Percentiles rank a stretch among this genome's conserved stretches.
These are phyloP conservation scores for Anolis carolinensis DNA, from an alignment of 2,113 vertebrate species.

Conservation along the genomic window DNA sequence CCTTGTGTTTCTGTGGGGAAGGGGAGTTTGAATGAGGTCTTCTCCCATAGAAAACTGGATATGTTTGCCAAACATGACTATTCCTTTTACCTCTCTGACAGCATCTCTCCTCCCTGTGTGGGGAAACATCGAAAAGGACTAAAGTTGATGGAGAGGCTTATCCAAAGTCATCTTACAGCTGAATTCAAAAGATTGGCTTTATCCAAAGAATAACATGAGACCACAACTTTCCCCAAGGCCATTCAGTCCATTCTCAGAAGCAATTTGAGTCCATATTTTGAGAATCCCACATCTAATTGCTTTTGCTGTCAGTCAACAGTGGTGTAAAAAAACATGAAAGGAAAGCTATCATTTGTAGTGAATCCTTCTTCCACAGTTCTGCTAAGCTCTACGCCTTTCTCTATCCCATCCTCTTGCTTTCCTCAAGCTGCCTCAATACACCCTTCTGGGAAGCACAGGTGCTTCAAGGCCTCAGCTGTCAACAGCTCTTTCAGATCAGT, in stretches of 20 bases:
- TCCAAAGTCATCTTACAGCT: not conserved
- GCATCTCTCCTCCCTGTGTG: not conserved
- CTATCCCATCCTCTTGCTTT: not conserved
- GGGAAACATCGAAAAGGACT: not conserved
- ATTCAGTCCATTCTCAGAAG: not conserved
- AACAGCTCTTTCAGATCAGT: not conserved
- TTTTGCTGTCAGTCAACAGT: not conserved
- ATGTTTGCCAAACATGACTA: not conserved
- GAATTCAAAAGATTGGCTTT: not conserved
- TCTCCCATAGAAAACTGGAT: not conserved
- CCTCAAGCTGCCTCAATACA: not conserved
- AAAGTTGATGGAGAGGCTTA: not conserved
- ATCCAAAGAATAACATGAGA: not conserved
- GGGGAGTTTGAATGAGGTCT: not conserved
- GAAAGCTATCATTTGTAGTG: not conserved
- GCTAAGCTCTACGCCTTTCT: not conserved
- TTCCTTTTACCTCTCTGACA: not conserved
- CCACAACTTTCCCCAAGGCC: not conserved
- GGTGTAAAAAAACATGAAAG: not conserved
- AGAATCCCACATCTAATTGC: not conserved
- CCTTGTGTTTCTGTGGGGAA: not conserved
- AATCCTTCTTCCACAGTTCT: not conserved
- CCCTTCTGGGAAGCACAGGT: not conserved
- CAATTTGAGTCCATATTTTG: not conserved
- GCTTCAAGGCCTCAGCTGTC: not conserved